Percentiles rank a stretch among this genome's conserved stretches.
These are phyloP conservation scores for Eulimnadia texana DNA, from an alignment of 1,140 invertebrate genomes.

Conservation along the genomic window DNA sequence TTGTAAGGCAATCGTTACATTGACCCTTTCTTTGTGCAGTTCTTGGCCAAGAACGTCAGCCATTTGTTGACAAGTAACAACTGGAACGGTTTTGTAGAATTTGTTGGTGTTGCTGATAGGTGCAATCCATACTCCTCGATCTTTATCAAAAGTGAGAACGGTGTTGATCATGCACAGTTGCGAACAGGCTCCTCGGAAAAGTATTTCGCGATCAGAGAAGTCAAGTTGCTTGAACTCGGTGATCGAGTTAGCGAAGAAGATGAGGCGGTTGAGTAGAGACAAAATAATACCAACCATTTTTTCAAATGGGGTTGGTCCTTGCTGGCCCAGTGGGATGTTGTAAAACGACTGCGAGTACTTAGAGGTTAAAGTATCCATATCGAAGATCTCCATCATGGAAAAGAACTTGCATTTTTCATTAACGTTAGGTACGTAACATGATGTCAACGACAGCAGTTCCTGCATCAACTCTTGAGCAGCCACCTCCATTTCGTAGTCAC, in stretches of 20 bases:
- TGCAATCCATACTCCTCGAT: background rate
- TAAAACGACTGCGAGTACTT: too few species aligned
- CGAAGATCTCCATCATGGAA: too few species aligned
- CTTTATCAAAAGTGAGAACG: background rate
- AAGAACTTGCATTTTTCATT: too few species aligned
- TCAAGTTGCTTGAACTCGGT: background rate
- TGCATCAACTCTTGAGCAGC: too few species aligned
- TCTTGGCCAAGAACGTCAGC: background rate
- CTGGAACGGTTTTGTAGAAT: background rate
- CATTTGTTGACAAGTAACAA: background rate
- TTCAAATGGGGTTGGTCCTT: too few species aligned
- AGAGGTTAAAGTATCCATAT: too few species aligned
- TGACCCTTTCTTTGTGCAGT: background rate
- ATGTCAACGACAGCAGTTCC: too few species aligned
- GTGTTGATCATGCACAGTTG: background rate
- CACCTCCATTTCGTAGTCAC: too few species aligned
- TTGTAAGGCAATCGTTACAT: background rate
- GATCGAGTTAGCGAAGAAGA: background rate
- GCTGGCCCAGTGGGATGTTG: too few species aligned
- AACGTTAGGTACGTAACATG: too few species aligned
- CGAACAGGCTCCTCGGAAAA: background rate
- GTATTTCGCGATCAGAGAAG: background rate
- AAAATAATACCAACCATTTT: background rate
- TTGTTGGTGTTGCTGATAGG: background rate
- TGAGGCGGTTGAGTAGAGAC: background rate